These are phyloP conservation scores for Tichodroma muraria DNA, from an alignment of 2,113 vertebrate genomes.

Conservation along the genomic window DNA sequence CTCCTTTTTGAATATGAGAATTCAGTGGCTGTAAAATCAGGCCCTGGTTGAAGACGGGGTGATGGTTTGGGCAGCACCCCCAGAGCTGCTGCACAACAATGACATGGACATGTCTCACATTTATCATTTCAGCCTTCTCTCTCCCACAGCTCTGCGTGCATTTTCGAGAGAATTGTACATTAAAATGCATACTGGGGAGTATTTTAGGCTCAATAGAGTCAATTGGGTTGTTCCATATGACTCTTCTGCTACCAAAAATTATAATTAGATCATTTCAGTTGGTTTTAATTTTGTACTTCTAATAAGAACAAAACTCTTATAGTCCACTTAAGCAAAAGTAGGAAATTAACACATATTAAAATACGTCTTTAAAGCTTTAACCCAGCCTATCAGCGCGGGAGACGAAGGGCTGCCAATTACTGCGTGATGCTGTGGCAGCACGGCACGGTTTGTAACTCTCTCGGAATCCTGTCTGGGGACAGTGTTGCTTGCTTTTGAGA, in stretches of 20 bases:
- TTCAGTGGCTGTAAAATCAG: background rate
- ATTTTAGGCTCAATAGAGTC: background rate
- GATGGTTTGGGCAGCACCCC: background rate
- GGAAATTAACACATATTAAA: background rate
- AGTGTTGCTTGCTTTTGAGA: background rate
- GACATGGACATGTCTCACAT: background rate
- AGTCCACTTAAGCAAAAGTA: background rate
- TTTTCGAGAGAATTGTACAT: background rate
- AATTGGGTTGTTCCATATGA: background rate
- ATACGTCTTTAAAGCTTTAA: background rate
- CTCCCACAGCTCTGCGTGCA: background rate
- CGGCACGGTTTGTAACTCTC: background rate
- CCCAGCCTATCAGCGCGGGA: background rate
- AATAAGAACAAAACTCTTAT: background rate
- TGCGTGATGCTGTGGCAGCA: background rate
- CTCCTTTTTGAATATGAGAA: background rate
- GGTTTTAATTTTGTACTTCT: slow-evolving; percentile 16
- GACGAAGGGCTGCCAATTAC: background rate
- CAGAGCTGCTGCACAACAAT: background rate
- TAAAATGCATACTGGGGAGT: background rate
- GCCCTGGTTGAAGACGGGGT: background rate
- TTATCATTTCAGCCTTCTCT: background rate
- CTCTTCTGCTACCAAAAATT: background rate
- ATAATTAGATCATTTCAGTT: background rate
- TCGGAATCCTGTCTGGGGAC: background rate